Conservation (phyloP, 2,888 invertebrate genomes). For the Psococerastis gibbosa region DNA sequence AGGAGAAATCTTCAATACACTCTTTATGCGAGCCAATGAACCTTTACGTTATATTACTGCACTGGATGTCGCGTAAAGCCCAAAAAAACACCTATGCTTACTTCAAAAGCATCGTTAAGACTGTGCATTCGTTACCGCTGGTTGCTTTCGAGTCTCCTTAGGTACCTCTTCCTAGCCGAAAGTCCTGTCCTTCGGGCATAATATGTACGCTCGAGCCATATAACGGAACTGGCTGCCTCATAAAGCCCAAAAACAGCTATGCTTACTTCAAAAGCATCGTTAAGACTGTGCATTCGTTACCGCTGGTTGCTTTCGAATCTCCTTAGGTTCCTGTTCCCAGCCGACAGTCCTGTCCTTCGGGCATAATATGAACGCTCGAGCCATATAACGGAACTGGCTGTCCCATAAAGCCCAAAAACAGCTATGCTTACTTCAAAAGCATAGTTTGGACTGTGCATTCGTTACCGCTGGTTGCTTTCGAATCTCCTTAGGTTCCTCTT, state of each 20-base stretch:
- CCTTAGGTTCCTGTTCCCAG: constrained; percentile 66
- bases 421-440: constrained; percentile 60
- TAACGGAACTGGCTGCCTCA: neutral
- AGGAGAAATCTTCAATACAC: no score
- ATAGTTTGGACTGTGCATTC: constrained; percentile 83
- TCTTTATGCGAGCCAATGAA: no score
- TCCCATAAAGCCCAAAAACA: neutral
- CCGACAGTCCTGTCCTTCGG: constrained; percentile 59
- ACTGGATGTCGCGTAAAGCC: no score
- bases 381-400: neutral
- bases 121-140: constrained; percentile 86
- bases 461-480: constrained; percentile 79
- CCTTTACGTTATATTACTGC: no score
- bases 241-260: neutral
- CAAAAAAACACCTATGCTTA: constrained; percentile 23
- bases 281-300: constrained; percentile 80
- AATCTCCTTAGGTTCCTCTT: constrained; percentile 70
- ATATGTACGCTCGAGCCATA: constrained; percentile 2
- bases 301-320: constrained; percentile 80
- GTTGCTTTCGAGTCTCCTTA: constrained; percentile 73
- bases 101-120: constrained; percentile 79
- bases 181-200: no score
- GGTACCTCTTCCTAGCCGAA: constrained; percentile 67
- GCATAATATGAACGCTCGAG: constrained; percentile 4
- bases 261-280: constrained; percentile 72